Base-by-base conservation (phyloP, 2,888 invertebrate genomes). In the Drosophila meridionalis region DNA sequence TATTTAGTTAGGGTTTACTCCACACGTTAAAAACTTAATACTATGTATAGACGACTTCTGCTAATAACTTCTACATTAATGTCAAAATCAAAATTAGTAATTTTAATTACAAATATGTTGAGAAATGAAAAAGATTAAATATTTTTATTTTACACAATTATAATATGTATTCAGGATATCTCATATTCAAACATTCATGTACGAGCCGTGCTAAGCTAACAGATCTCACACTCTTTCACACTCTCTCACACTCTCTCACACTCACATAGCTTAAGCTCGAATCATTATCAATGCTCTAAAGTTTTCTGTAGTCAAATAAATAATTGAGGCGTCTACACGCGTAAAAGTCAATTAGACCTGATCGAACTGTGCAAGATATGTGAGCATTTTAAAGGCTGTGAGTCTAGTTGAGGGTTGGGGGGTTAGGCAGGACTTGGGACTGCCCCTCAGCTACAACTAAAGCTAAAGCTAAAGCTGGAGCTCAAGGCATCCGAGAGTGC, bases 401-500 rank as follows among this genome's bases (percentile, higher is more conserved):
- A 20, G 5, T 20, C 38, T 8, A 14, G 47, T 45, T 2, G 5
- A 12, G 14, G 12, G 14, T 6, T 5, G 48, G 1, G 32, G 32
- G 32, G n/a, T 8, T 2, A 32, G 32, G 50, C 6, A 55, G 48
- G 40, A 66, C 70, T 59, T 43, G 64, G 48, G 36, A 74, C 74
- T 78, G 70, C 40, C 75, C 74, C 69, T 60, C 55, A 40, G 55
- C 57, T 55, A 40, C 32, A 67, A 47, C 30, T 7, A 20, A 32
- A 42, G 56, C 57, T 53, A 38, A 32, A 63, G 45, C 45, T 45
- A 14, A 12, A 61, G 59, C 60, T 64, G 45, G 20, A 48, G 50
- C 53, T 61, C 62, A 68, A 69, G 73, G 62, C 66, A 66, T 53
- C 50, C 47, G 58, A 63, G 59, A 69, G 72, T 60, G 53, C 55